Evolutionary conservation across 1,140 invertebrate genomes (phyloP).

Genomic region (Heliothis virescens): DNA sequence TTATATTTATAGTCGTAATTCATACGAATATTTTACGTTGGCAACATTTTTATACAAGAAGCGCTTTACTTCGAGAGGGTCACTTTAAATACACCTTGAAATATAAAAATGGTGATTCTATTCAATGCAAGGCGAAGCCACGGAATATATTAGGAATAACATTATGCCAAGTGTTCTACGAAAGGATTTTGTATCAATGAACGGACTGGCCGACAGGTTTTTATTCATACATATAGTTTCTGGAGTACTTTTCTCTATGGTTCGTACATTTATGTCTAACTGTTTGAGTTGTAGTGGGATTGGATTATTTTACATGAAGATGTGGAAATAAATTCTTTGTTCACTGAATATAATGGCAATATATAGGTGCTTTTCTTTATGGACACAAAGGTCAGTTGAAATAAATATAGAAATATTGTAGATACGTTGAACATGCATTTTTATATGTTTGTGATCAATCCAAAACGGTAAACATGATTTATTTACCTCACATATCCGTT

Average conservation of each 20-base stretch:
- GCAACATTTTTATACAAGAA: constrained; percentile 32
- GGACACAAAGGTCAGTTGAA: no score
- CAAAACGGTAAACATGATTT: background rate
- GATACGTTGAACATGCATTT: background rate
- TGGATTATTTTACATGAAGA: background rate
- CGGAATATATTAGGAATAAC: constrained; percentile 61
- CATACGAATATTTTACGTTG: constrained; percentile 35
- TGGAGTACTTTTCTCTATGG: constrained; percentile 11
- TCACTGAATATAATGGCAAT: background rate
- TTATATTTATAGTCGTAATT: constrained; percentile 30
- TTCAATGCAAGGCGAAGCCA: constrained; percentile 54
- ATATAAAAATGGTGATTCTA: constrained; percentile 53
- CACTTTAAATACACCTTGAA: constrained; percentile 50
- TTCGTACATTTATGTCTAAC: background rate
- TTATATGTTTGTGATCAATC: background rate
- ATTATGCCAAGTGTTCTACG: constrained; percentile 64
- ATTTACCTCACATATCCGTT: constrained; percentile 47
- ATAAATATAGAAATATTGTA: background rate
- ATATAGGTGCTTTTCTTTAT: background rate
- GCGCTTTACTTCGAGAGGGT: constrained; percentile 45
- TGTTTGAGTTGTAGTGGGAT: background rate
- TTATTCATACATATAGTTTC: constrained; percentile 35
- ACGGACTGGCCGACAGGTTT: constrained; percentile 43
- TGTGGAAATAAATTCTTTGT: background rate
- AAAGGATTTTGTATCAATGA: constrained; percentile 66